Evolutionary conservation across 1,140 invertebrate species (phyloP).

Genomic region (Ceratina australensis): DNA sequence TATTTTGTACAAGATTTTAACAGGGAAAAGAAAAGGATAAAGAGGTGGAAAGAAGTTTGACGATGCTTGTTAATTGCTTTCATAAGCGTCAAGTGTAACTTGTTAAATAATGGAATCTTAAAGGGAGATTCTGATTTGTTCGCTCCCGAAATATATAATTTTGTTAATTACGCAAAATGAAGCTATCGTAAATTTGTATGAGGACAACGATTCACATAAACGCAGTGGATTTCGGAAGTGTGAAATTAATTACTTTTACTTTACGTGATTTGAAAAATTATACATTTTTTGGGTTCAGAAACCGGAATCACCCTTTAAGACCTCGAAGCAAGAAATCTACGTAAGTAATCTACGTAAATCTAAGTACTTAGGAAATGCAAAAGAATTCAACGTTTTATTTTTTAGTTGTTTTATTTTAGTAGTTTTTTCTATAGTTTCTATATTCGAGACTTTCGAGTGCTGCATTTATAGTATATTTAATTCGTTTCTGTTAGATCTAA

Average conservation of each 20-base stretch:
- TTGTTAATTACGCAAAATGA: conserved; percentile 1
- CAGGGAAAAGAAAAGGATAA: background rate
- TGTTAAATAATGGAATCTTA: background rate
- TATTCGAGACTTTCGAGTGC: background rate
- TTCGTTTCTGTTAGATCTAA: conserved; percentile 9
- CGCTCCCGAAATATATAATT: background rate
- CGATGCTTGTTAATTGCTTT: conserved; percentile 12
- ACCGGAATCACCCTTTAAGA: background rate
- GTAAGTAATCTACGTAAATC: no score
- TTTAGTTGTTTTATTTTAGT: conserved; percentile 3
- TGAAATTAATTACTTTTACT: no score
- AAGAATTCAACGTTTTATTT: background rate
- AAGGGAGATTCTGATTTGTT: background rate
- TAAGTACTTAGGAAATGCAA: background rate
- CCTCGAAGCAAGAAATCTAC: background rate
- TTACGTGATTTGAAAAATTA: no score
- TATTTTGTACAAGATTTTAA: conserved; percentile 22
- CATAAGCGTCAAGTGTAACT: background rate
- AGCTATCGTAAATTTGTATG: no score
- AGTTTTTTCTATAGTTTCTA: background rate
- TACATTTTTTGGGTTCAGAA: no score
- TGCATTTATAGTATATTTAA: conserved; percentile 35
- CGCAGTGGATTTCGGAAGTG: no score
- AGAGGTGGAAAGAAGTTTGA: background rate
- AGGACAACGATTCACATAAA: no score